These are phyloP conservation scores for Scaptomyza polygonia DNA, from an alignment of 2,888 invertebrate species.

Conservation along the genomic window DNA sequence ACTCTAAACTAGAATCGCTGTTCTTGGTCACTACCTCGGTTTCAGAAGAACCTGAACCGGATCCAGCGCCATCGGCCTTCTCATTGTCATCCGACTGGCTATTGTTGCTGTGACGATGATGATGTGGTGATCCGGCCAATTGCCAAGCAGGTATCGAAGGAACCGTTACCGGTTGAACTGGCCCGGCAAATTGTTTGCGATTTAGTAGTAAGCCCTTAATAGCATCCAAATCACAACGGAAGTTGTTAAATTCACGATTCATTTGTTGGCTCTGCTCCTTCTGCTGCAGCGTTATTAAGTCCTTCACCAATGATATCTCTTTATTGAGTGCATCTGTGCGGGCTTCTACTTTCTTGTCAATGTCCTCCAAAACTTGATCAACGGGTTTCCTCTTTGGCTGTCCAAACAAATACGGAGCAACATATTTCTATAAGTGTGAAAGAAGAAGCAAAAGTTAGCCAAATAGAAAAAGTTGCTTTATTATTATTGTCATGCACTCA, in stretches of 20 bases:
- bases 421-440: conserved; percentile 86
- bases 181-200: conserved; percentile 92
- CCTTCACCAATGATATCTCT: conserved; percentile 88
- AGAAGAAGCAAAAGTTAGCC: not conserved
- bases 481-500: conserved; percentile 73
- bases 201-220: conserved; percentile 90
- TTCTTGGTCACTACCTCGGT: conserved; percentile 90
- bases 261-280: conserved; percentile 83
- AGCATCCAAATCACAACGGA: conserved; percentile 89
- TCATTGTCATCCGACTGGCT: conserved; percentile 84
- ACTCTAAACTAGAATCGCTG: conserved; percentile 90
- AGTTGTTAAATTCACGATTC: conserved; percentile 87
- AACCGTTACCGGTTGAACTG: conserved; percentile 86
- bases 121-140: conserved; percentile 84
- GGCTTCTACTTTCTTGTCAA: conserved; percentile 88
- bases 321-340: conserved; percentile 87
- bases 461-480: not conserved
- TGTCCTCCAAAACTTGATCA: conserved; percentile 88
- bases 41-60: conserved; percentile 89
- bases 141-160: conserved; percentile 94
- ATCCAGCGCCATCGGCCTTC: conserved; percentile 86
- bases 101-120: conserved; percentile 78
- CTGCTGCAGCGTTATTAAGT: conserved; percentile 86
- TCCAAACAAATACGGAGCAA: conserved; percentile 89
- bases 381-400: conserved; percentile 87